These are phyloP conservation scores for Ylistrum balloti DNA, from an alignment of 1,140 invertebrate genomes.

Conservation along the genomic window DNA sequence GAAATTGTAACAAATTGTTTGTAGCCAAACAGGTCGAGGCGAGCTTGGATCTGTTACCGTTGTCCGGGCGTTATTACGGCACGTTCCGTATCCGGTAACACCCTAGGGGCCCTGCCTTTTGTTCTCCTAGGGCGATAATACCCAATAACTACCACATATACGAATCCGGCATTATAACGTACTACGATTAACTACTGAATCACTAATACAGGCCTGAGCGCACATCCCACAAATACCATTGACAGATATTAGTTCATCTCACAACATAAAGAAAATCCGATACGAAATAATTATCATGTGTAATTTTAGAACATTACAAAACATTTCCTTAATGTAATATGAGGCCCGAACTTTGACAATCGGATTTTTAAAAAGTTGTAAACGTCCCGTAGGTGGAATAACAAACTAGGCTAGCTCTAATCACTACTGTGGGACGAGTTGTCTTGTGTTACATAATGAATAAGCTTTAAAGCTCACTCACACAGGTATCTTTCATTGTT, in stretches of 20 bases:
- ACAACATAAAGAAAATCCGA: not conserved
- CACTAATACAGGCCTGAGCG: not conserved
- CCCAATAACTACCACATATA: conserved; percentile 30
- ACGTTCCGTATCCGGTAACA: conserved; percentile 37
- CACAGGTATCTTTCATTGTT: not conserved
- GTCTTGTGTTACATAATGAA: conserved; percentile 10
- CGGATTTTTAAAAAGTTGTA: conserved; percentile 4
- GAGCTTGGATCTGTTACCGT: conserved; percentile 9
- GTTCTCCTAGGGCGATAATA: not conserved
- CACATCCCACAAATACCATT: conserved; percentile 23
- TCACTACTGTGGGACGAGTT: not conserved
- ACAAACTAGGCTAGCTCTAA: not conserved
- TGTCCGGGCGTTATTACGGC: not conserved
- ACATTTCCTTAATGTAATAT: not conserved
- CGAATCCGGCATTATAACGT: not conserved
- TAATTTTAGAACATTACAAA: conserved; percentile 40
- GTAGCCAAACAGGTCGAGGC: not conserved
- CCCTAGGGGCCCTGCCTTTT: not conserved
- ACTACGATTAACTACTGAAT: not conserved
- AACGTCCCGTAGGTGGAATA: not conserved
- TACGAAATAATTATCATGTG: conserved; percentile 35
- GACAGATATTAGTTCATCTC: conserved; percentile 10
- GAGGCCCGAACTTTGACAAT: not conserved
- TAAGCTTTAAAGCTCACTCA: not conserved
- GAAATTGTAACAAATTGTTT: conserved; percentile 35